These are phyloP conservation scores for Asarcornis scutulata DNA, from an alignment of 2,113 vertebrate species.

Conservation along the genomic window DNA sequence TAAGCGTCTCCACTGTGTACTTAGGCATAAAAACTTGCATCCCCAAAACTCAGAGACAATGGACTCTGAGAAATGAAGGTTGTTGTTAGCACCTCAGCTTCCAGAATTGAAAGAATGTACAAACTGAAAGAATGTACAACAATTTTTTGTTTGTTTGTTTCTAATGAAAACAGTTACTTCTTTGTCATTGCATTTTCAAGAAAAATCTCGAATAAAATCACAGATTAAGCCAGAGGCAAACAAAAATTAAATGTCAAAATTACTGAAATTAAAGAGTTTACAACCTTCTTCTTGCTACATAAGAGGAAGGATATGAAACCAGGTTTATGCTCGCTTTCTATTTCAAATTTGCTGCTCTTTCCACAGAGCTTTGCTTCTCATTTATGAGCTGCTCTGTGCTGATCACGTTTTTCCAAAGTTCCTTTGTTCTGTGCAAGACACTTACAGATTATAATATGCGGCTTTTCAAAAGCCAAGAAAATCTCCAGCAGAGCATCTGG, in stretches of 20 bases:
- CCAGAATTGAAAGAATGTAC: neutral
- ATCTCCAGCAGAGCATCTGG: neutral
- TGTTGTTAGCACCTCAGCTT: neutral
- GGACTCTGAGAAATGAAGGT: neutral
- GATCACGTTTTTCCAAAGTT: slow-evolving; percentile 1
- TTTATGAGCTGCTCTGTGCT: neutral
- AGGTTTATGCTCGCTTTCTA: neutral
- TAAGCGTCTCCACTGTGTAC: neutral
- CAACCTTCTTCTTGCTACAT: neutral
- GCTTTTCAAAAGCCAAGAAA: slow-evolving; percentile 31
- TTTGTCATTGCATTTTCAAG: neutral
- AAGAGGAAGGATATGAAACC: slow-evolving; percentile 23
- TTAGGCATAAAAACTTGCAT: neutral
- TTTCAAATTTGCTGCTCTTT: slow-evolving; percentile 7
- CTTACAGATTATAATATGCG: neutral
- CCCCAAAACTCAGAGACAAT: neutral
- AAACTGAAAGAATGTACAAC: neutral
- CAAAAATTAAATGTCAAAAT: neutral
- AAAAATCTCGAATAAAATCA: neutral
- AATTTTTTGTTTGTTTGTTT: neutral
- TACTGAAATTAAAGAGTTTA: neutral
- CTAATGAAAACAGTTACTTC: neutral
- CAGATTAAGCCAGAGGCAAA: neutral
- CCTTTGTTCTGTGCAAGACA: neutral
- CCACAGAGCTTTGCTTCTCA: neutral